phyloP scores from a whole-genome alignment of 1,140 invertebrate species.

The Frieseomelitta varia region DNA sequence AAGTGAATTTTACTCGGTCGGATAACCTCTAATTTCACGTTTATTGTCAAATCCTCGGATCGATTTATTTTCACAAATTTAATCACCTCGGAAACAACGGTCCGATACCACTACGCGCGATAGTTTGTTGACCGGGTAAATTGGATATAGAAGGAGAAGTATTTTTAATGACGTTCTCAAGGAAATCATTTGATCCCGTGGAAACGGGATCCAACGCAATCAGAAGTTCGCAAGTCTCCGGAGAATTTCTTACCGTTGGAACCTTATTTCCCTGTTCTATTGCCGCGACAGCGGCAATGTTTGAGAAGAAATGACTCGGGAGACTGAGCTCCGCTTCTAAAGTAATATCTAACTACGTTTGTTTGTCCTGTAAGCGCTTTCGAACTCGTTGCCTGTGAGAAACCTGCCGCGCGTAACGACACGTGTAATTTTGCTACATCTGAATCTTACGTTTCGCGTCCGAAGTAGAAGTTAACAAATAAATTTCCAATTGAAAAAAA shows the following conservation, averaged over 20 bases:
- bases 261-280: constrained; percentile 31
- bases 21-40: no score
- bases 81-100: background rate
- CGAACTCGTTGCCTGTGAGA: background rate
- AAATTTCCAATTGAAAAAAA: background rate
- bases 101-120: background rate
- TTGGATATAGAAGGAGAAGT: background rate
- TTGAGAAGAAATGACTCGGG: constrained; percentile 31
- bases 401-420: background rate
- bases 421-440: no score
- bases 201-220: constrained; percentile 15
- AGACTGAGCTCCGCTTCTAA: background rate
- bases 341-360: background rate
- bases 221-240: background rate
- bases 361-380: constrained; percentile 12
- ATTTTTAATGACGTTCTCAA: background rate
- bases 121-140: background rate
- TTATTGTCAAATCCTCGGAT: background rate
- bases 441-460: no score
- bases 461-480: background rate
- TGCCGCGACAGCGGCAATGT: constrained; percentile 12
- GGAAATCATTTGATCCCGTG: background rate
- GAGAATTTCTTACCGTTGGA: constrained; percentile 3
- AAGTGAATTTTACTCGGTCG: background rate
- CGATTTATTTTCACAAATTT: background rate